Percentiles rank a stretch among this genome's conserved stretches.
Conservation (phyloP, 2,888 invertebrate species). For the Parthenolecanium corni region DNA sequence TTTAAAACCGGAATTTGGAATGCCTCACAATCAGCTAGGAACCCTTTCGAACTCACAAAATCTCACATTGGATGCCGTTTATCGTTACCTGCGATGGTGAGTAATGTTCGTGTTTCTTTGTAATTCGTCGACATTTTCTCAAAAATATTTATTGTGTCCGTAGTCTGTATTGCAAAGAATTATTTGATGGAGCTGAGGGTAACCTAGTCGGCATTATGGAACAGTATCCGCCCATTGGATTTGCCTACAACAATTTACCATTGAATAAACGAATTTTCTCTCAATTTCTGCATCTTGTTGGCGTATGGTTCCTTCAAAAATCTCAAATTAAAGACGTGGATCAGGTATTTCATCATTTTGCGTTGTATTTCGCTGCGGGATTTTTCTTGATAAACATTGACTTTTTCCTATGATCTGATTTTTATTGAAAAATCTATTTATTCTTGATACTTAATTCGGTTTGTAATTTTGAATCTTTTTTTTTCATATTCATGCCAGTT, state of each 20-base stretch:
- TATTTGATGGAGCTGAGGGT: slow-evolving; percentile 82
- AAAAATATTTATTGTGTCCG: slow-evolving; percentile 27
- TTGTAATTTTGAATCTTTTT: too few species aligned
- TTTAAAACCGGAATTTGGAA: slow-evolving; percentile 65
- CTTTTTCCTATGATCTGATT: too few species aligned
- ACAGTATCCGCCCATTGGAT: slow-evolving; percentile 32
- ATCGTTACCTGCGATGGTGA: slow-evolving; percentile 73
- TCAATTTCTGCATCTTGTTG: slow-evolving; percentile 12
- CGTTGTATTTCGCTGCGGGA: not conserved
- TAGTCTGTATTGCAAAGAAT: slow-evolving; percentile 53
- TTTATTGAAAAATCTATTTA: too few species aligned
- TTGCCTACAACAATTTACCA: slow-evolving; percentile 14
- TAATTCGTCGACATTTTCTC: not conserved
- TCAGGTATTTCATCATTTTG: slow-evolving; percentile 1
- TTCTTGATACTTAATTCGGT: too few species aligned
- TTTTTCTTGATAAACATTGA: not conserved
- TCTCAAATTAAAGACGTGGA: slow-evolving; percentile 20
- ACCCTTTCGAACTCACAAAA: slow-evolving; percentile 70
- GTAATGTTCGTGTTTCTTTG: slow-evolving; percentile 32
- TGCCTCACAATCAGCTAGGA: slow-evolving; percentile 91
- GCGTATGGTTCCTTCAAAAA: slow-evolving; percentile 25
- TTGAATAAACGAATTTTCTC: slow-evolving; percentile 16
- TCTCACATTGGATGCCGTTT: slow-evolving; percentile 63
- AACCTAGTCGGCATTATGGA: slow-evolving; percentile 60
- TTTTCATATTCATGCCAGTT: too few species aligned